A percentile compares a stretch with the other conserved stretches of the same genome.
These are phyloP conservation scores for Sthenelais limicola DNA, from an alignment of 2,888 invertebrate genomes.

Conservation along the genomic window DNA sequence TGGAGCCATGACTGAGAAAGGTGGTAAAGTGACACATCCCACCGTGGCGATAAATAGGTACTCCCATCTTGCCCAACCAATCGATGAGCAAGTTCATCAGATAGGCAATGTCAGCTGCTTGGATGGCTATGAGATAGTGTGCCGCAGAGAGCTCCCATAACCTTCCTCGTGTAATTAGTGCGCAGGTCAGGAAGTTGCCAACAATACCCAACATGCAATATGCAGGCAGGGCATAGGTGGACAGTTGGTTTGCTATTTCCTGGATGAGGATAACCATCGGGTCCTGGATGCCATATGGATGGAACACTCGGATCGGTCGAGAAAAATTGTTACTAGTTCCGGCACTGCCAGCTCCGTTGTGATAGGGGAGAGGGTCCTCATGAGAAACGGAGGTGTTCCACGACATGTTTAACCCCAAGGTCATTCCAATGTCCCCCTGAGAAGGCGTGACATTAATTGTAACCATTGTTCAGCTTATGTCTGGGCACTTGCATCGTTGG, in stretches of 20 bases:
- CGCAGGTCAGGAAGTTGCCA: neutral
- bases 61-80: slow-evolving; percentile 15
- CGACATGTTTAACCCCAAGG: no score
- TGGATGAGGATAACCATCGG: slow-evolving; percentile 1
- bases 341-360: no score
- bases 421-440: no score
- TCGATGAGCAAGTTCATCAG: slow-evolving; percentile 13
- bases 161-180: neutral
- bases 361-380: no score
- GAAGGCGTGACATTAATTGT: no score
- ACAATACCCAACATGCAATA: neutral
- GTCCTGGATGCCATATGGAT: neutral
- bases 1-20: slow-evolving; percentile 46
- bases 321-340: no score
- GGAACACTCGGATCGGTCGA: no score
- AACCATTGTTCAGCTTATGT: no score
- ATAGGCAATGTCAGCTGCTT: neutral
- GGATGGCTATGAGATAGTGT: slow-evolving; percentile 7
- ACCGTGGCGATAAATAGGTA: slow-evolving; percentile 10
- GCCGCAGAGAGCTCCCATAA: slow-evolving; percentile 7
- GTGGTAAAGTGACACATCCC: slow-evolving; percentile 32
- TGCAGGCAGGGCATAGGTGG: slow-evolving; percentile 2
- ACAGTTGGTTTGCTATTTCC: neutral
- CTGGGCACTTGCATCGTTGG: no score
- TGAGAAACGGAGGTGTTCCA: no score